These are phyloP conservation scores for Synergus itoensis DNA, from an alignment of 2,888 invertebrate genomes.

Conservation along the genomic window DNA sequence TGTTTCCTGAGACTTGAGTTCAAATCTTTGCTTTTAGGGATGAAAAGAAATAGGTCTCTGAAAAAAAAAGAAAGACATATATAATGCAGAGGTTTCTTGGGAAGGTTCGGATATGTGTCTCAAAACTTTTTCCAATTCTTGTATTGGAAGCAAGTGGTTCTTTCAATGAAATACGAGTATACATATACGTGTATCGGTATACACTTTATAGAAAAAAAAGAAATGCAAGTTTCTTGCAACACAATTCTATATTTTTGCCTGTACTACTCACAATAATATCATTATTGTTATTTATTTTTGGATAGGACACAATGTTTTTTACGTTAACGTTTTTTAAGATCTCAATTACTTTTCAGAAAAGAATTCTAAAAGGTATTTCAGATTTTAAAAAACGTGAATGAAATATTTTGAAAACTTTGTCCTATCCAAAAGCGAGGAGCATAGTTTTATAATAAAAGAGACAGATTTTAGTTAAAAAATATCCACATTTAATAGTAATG, in stretches of 20 bases:
- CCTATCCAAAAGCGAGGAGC: neutral
- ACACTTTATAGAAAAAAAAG: constrained; percentile 31
- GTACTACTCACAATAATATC: neutral
- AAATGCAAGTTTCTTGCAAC: constrained; percentile 48
- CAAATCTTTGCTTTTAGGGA: neutral
- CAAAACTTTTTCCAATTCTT: constrained; percentile 68
- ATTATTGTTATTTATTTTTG: no score
- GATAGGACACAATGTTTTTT: no score
- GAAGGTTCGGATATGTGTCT: constrained; percentile 70
- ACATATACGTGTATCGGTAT: constrained; percentile 54
- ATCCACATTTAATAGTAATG: neutral
- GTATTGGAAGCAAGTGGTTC: constrained; percentile 66
- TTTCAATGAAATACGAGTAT: constrained; percentile 60
- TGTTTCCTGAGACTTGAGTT: neutral
- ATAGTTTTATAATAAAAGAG: neutral
- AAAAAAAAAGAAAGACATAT: constrained; percentile 63
- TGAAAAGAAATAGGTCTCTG: constrained; percentile 32
- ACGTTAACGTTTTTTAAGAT: no score
- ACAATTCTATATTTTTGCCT: constrained; percentile 24
- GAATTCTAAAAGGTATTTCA: no score
- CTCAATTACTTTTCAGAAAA: no score
- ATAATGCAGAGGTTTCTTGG: constrained; percentile 71
- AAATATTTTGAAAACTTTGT: no score
- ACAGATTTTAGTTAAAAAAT: neutral
- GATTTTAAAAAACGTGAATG: no score